Conservation (phyloP, 2,797 vertebrate species). For the Pantherophis vulpinus region DNA sequence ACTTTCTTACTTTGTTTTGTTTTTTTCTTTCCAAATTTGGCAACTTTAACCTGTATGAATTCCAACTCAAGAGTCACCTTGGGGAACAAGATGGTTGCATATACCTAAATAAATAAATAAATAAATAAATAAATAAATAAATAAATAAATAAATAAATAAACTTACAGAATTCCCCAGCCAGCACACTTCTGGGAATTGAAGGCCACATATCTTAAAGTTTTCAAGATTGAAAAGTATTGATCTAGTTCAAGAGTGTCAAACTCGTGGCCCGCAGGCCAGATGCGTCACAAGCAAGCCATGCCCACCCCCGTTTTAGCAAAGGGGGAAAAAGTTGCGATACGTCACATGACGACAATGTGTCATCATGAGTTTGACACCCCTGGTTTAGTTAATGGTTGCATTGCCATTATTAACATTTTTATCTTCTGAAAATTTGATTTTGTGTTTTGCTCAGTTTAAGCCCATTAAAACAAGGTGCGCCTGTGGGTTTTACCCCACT, state of each 20-base stretch:
- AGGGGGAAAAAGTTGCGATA: too few species aligned
- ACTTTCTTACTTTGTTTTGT: not conserved
- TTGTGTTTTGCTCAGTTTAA: not conserved
- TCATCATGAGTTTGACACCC: too few species aligned
- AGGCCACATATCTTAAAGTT: not conserved
- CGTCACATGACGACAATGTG: too few species aligned
- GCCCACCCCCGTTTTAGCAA: too few species aligned
- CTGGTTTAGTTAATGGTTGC: too few species aligned
- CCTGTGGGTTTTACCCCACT: too few species aligned
- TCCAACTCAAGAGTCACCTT: not conserved
- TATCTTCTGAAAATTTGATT: not conserved
- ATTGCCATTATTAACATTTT: not conserved
- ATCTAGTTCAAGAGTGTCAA: not conserved
- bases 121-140: not conserved
- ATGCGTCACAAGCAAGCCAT: too few species aligned
- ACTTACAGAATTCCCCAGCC: not conserved
- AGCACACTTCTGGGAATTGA: not conserved
- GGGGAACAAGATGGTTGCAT: not conserved
- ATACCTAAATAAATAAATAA: not conserved
- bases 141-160: not conserved
- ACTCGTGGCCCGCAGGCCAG: rapidly evolving
- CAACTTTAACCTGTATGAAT: not conserved
- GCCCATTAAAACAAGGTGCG: not conserved
- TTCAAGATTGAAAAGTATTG: not conserved
- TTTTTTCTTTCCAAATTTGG: not conserved